Evolutionary conservation across 2,113 vertebrate species (phyloP).

Genomic region (Stercorarius parasiticus): DNA sequence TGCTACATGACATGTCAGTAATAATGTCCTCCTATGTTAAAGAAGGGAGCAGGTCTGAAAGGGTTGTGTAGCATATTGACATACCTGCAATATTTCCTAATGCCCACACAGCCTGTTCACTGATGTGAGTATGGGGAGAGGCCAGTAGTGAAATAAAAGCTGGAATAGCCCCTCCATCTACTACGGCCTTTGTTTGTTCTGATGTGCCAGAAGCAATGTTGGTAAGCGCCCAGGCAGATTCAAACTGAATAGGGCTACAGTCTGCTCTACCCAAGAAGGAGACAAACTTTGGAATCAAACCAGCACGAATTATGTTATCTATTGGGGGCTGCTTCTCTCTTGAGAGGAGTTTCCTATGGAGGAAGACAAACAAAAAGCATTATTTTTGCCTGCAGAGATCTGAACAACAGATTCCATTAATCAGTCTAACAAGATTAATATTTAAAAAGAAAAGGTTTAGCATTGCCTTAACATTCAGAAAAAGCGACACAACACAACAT

Average conservation of each 20-base stretch:
- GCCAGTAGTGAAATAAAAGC: conserved; percentile 85
- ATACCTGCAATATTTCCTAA: conserved; percentile 93
- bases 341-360: conserved; percentile 90
- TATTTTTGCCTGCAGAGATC: neutral
- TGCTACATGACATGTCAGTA: neutral
- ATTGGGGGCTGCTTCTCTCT: conserved; percentile 93
- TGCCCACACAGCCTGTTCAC: conserved; percentile 93
- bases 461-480: neutral
- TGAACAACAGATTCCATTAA: neutral
- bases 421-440: neutral
- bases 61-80: neutral
- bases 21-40: neutral
- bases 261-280: conserved; percentile 81
- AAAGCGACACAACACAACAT: neutral
- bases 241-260: conserved; percentile 90
- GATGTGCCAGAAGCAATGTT: conserved; percentile 93
- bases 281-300: conserved; percentile 86
- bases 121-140: conserved; percentile 87
- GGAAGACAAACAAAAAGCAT: neutral
- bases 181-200: conserved; percentile 87
- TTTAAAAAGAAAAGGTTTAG: neutral
- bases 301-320: conserved; percentile 84
- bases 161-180: conserved; percentile 87
- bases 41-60: neutral
- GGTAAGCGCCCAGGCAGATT: conserved; percentile 92